A percentile compares a stretch with the other conserved stretches of the same genome.
Conservation (phyloP, 2,113 vertebrate genomes). For the Notechis scutatus region DNA sequence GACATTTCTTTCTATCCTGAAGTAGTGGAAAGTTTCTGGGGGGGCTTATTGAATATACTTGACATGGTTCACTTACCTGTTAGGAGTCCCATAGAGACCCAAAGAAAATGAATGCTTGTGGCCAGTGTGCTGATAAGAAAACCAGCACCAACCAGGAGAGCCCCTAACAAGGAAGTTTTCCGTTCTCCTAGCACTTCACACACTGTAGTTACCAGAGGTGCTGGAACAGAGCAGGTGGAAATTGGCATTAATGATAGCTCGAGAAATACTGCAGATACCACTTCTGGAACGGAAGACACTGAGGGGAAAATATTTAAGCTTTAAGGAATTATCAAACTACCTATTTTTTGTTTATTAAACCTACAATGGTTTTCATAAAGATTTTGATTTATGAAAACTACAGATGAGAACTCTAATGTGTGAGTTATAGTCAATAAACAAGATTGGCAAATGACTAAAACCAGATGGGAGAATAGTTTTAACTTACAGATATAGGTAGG, state of each 20-base stretch:
- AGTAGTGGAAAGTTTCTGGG: neutral
- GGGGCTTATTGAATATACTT: rapidly evolving
- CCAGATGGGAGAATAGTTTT: neutral
- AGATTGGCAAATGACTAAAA: rapidly evolving
- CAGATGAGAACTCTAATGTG: neutral
- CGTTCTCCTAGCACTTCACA: slow-evolving; percentile 78
- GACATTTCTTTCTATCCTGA: neutral
- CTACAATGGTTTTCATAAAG: neutral
- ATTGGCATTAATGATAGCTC: rapidly evolving
- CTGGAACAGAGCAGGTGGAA: slow-evolving; percentile 39
- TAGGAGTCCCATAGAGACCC: slow-evolving; percentile 86
- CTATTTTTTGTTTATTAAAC: neutral
- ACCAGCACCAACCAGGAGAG: slow-evolving; percentile 75
- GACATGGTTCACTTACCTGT: slow-evolving; percentile 74
- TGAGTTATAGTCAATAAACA: rapidly evolving
- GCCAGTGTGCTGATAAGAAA: slow-evolving; percentile 86
- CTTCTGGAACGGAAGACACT: neutral
- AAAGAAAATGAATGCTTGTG: slow-evolving; percentile 81
- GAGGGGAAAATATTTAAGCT: neutral
- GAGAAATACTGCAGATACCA: rapidly evolving
- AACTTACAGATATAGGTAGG: neutral
- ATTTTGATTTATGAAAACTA: neutral
- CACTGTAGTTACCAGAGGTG: slow-evolving; percentile 76
- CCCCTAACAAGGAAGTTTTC: slow-evolving; percentile 75
- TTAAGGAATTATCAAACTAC: neutral